A percentile compares a stretch with the other conserved stretches of the same genome.
These are phyloP conservation scores for Beris chalybata DNA, from an alignment of 2,888 invertebrate genomes.

Conservation along the genomic window DNA sequence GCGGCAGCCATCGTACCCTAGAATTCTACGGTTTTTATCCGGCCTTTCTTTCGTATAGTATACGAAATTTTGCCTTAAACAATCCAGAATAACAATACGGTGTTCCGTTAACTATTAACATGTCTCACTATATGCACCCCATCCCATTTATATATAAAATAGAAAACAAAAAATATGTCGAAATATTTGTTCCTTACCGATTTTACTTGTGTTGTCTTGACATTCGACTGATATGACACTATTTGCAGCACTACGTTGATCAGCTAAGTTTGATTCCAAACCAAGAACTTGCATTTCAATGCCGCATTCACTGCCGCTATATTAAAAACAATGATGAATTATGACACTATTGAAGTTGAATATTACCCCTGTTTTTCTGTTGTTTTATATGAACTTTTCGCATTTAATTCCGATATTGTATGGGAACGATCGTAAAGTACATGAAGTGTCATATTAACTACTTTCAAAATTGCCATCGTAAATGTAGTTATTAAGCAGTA, in stretches of 20 bases:
- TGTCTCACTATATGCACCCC: too few species aligned
- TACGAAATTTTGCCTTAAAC: too few species aligned
- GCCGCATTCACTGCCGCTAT: slow-evolving; percentile 75
- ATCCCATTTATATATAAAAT: too few species aligned
- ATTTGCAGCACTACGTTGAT: slow-evolving; percentile 57
- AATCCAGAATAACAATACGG: too few species aligned
- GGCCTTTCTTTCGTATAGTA: too few species aligned
- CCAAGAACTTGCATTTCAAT: slow-evolving; percentile 79
- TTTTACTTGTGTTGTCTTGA: slow-evolving; percentile 64
- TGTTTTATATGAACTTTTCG: slow-evolving; percentile 55
- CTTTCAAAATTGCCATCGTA: slow-evolving; percentile 80
- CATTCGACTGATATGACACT: slow-evolving; percentile 53
- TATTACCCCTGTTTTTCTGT: slow-evolving; percentile 47
- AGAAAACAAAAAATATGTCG: too few species aligned
- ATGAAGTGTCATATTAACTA: slow-evolving; percentile 86
- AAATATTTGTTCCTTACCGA: slow-evolving; percentile 58
- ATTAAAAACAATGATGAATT: slow-evolving; percentile 23
- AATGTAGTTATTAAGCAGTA: slow-evolving; percentile 82
- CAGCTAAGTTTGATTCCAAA: slow-evolving; percentile 64
- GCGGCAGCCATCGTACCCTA: too few species aligned
- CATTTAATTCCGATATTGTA: slow-evolving; percentile 62
- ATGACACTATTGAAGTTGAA: slow-evolving; percentile 6
- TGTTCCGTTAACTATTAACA: too few species aligned
- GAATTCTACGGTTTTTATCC: too few species aligned
- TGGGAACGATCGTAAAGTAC: slow-evolving; percentile 95